phyloP scores from a whole-genome alignment of 2,113 vertebrate species.

The Nothobranchius kuhntae region DNA sequence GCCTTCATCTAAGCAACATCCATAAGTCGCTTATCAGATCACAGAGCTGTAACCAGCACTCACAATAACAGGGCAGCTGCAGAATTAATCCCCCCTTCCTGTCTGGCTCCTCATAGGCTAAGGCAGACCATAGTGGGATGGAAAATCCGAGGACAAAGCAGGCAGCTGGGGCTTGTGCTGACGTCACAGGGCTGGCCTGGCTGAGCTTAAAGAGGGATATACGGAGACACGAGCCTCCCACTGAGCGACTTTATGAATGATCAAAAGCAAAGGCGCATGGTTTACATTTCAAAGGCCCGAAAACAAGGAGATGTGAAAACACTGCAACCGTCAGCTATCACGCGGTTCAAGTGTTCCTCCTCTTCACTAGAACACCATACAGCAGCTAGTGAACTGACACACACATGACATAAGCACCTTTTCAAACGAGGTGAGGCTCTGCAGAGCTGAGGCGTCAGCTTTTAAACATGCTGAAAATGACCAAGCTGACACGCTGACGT shows the following conservation, averaged over 20 bases:
- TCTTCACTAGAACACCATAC: background rate
- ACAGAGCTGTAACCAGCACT: conserved; percentile 61
- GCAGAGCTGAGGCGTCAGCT: background rate
- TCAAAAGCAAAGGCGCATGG: conserved; percentile 20
- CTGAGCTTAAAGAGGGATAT: conserved; percentile 55
- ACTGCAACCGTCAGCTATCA: conserved; percentile 1
- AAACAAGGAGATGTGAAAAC: conserved; percentile 11
- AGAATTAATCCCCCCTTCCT: conserved; percentile 58
- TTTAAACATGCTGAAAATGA: background rate
- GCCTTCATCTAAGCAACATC: conserved; percentile 59
- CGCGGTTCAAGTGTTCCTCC: background rate
- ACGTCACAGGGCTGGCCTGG: conserved; percentile 63
- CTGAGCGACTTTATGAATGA: conserved; percentile 62
- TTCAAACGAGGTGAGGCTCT: background rate
- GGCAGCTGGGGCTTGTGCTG: conserved; percentile 66
- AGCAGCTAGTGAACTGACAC: background rate
- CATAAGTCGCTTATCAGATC: conserved; percentile 72
- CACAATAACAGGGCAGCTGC: conserved; percentile 61
- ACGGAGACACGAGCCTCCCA: conserved; percentile 37
- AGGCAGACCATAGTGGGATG: conserved; percentile 38
- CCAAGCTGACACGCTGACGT: background rate
- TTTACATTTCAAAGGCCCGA: conserved; percentile 17
- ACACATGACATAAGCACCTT: background rate
- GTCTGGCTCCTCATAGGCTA: conserved; percentile 54
- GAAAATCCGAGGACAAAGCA: conserved; percentile 50